Percentiles rank a stretch among this genome's conserved stretches.
These are phyloP conservation scores for Autographa gamma DNA, from an alignment of 2,888 invertebrate species.

Conservation along the genomic window DNA sequence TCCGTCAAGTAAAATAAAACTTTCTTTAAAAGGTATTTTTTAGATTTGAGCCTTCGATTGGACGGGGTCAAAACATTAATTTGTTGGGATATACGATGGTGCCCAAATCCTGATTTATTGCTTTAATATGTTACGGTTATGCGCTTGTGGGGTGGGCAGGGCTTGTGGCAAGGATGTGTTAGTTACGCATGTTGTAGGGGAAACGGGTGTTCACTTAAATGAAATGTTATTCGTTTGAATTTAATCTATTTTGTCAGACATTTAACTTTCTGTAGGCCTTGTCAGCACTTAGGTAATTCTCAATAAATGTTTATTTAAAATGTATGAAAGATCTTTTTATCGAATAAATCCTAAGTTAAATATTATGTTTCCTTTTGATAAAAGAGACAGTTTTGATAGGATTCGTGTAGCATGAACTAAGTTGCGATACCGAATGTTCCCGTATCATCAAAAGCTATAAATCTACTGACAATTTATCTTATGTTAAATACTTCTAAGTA, in stretches of 20 bases:
- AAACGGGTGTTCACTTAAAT: constrained; percentile 29
- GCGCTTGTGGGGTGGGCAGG: constrained; percentile 48
- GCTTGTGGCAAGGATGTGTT: constrained; percentile 42
- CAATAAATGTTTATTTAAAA: too few relatives aligned
- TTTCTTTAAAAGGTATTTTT: constrained; percentile 47
- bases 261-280: neutral
- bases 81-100: constrained; percentile 41
- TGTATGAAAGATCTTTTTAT: too few relatives aligned
- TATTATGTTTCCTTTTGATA: too few relatives aligned
- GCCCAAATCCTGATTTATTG: constrained; percentile 55
- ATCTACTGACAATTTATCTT: neutral
- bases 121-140: constrained; percentile 56
- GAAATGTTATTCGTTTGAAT: constrained; percentile 19
- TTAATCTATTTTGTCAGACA: neutral
- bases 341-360: too few relatives aligned
- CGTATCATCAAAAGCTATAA: neutral
- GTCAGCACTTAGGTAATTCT: neutral
- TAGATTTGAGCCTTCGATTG: constrained; percentile 43
- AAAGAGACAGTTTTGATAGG: too few relatives aligned
- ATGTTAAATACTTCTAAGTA: neutral
- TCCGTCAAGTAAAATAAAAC: constrained; percentile 42
- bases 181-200: constrained; percentile 50
- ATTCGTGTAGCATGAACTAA: neutral
- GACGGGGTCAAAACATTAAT: constrained; percentile 60
- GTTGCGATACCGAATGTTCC: neutral